Evolutionary conservation across 2,797 vertebrate species (phyloP).

Genomic region (Acridotheres tristis): DNA sequence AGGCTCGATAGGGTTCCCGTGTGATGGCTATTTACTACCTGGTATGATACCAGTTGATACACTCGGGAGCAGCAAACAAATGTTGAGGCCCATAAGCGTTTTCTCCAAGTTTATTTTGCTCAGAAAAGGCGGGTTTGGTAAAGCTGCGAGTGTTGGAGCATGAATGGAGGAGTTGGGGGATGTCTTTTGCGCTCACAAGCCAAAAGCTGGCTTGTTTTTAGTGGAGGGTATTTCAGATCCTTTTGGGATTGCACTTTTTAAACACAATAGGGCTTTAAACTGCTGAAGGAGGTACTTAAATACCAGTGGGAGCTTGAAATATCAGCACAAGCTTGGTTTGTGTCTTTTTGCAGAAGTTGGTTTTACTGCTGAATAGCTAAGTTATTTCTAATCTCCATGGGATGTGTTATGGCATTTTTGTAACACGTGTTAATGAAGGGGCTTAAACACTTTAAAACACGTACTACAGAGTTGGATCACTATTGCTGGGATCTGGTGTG

Average conservation of each 20-base stretch:
- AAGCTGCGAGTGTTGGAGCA: fast-evolving
- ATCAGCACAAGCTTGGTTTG: not conserved
- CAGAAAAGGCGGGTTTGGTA: not conserved
- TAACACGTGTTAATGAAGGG: not conserved
- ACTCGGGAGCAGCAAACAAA: fast-evolving
- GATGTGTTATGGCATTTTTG: fast-evolving
- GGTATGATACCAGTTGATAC: fast-evolving
- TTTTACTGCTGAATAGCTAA: not conserved
- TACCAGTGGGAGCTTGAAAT: not conserved
- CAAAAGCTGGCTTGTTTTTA: not conserved
- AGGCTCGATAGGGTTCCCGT: not conserved
- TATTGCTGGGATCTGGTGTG: not conserved
- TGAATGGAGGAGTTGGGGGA: not conserved
- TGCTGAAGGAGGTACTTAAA: not conserved
- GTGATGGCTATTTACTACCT: fast-evolving
- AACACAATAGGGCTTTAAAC: not conserved
- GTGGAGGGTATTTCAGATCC: fast-evolving
- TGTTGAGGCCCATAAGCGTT: not conserved
- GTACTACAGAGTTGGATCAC: fast-evolving
- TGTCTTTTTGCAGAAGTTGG: not conserved
- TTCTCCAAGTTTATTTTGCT: not conserved
- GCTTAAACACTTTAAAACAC: not conserved
- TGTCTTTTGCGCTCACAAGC: fast-evolving
- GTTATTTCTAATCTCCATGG: not conserved
- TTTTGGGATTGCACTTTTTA: not conserved